Evolutionary conservation across 2,888 invertebrate genomes (phyloP).

Genomic region (Cheilosia soror): DNA sequence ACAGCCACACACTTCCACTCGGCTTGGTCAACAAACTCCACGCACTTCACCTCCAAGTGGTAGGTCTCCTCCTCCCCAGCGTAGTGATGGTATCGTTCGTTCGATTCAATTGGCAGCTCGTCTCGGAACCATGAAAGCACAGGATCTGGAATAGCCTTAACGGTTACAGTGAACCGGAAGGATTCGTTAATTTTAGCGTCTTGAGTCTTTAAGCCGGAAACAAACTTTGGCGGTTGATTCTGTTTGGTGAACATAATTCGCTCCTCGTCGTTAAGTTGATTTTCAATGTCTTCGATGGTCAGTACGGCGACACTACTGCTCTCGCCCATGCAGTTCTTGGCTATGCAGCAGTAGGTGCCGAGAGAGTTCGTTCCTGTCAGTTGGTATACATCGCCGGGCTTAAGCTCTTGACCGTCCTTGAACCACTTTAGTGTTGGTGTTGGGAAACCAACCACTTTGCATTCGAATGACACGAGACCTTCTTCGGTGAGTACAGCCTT

Average conservation of each 20-base stretch:
- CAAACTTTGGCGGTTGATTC: conserved; percentile 93
- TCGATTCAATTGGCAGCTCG: conserved; percentile 89
- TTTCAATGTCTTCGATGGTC: conserved; percentile 95
- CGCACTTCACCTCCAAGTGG: conserved; percentile 88
- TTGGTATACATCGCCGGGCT: conserved; percentile 96
- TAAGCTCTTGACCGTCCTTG: conserved; percentile 95
- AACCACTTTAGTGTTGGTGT: conserved; percentile 95
- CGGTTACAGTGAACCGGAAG: conserved; percentile 92
- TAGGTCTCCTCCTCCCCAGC: conserved; percentile 89
- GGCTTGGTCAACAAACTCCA: conserved; percentile 94
- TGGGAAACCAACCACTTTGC: conserved; percentile 96
- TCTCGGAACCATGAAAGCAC: conserved; percentile 94
- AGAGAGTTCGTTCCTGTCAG: conserved; percentile 95
- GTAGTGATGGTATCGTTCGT: conserved; percentile 88
- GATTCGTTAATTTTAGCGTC: conserved; percentile 93
- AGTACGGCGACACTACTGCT: conserved; percentile 93
- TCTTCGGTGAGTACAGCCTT: conserved; percentile 95
- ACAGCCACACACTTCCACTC: conserved; percentile 96
- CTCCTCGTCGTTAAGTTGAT: conserved; percentile 94
- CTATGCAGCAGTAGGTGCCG: conserved; percentile 95
- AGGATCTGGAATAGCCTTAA: conserved; percentile 92
- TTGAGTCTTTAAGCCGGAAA: conserved; percentile 91
- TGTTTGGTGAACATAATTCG: conserved; percentile 86
- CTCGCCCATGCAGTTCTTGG: conserved; percentile 95
- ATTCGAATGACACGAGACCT: conserved; percentile 95